Base-by-base conservation (phyloP, 2,888 invertebrate genomes). In the Endotricha flammealis region DNA sequence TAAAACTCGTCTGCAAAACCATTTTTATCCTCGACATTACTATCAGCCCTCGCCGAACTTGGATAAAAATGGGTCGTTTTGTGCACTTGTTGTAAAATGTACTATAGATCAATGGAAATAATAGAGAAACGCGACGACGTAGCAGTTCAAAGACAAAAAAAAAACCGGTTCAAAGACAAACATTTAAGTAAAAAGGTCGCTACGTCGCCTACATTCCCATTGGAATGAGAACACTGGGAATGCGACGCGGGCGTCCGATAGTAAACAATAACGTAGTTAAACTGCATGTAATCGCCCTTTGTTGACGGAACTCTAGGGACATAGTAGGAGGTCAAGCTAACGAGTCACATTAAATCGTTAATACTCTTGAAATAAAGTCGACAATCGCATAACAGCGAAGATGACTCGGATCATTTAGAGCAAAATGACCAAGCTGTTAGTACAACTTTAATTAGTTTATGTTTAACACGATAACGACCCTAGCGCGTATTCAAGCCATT, bases 221-320 rank as follows among this genome's bases (percentile, higher is more conserved):
- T n/a, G n/a, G n/a, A n/a, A n/a, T n/a, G n/a, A n/a, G n/a, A n/a
- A n/a, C n/a, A n/a, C n/a, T n/a, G n/a, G n/a, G n/a, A n/a, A n/a
- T n/a, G n/a, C n/a, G n/a, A n/a, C n/a, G n/a, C 20, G 16, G 4
- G 16, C 5, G 12, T 14, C 25, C 12, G 25, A 16, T 14, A 7
- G 11, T 27, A 25, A 33, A 32, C 16, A 25, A 23, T n/a, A 13
- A 17, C 25, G 17, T 17, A 27, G 16, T 25, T 33, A 33, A 25
- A 27, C 16, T 25, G 27, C 25, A 25, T 25, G 16, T 27, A 16
- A 16, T 33, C 1, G 9, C 4, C n/a, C 12, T 25, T 33, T 25
- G 11, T 22, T 30, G 30, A 11, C 12, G 2, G 28, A 6, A 22
- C 12, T 4, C 22, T n/a, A 31, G 12, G 11, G 17, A 12, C 20